Percentiles rank a stretch among this genome's conserved stretches.
These are phyloP conservation scores for Aphrophora alni DNA, from an alignment of 2,888 invertebrate species.

Conservation along the genomic window DNA sequence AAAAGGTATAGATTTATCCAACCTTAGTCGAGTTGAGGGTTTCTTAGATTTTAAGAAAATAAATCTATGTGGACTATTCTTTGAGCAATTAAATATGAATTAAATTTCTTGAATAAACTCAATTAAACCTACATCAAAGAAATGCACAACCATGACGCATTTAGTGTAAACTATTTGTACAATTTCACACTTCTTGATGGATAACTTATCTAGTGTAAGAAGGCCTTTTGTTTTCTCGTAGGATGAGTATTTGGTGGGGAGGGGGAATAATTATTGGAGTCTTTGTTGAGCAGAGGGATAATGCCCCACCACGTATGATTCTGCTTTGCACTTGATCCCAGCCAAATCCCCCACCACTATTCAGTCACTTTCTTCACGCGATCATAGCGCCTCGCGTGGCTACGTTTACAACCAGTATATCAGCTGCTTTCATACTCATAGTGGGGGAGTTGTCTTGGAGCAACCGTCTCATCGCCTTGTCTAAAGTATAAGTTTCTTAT, in stretches of 20 bases:
- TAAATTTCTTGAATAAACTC: too few species aligned
- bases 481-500: neutral
- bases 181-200: neutral
- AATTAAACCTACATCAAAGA: too few species aligned
- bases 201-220: neutral
- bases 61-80: too few species aligned
- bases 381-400: neutral
- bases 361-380: conserved; percentile 9
- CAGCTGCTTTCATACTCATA: neutral
- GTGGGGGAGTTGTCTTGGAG: neutral
- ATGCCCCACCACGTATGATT: neutral
- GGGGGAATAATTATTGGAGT: neutral
- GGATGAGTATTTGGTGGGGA: neutral
- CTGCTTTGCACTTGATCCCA: conserved; percentile 9
- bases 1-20: too few species aligned
- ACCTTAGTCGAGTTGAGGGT: too few species aligned
- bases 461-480: neutral
- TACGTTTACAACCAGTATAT: neutral
- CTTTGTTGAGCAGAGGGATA: conserved; percentile 2
- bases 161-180: neutral
- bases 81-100: too few species aligned
- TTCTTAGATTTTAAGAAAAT: too few species aligned
- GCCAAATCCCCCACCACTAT: neutral
- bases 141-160: neutral
- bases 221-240: conserved; percentile 6